These are phyloP conservation scores for Hystrix brachyura DNA, from an alignment of 2,113 vertebrate genomes.

Conservation along the genomic window DNA sequence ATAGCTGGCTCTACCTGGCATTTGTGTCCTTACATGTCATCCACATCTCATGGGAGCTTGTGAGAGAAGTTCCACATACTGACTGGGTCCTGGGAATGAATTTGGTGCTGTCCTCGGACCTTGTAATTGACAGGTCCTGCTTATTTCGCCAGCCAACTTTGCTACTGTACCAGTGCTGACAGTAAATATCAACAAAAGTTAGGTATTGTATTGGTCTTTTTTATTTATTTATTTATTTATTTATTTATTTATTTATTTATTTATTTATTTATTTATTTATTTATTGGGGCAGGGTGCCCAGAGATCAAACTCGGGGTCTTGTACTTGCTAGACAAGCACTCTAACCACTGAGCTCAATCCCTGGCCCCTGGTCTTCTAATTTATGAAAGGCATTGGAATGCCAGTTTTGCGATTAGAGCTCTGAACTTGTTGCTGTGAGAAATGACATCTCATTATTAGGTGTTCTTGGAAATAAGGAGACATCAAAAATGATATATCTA, in stretches of 20 bases:
- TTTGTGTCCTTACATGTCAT: not conserved
- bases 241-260: no score
- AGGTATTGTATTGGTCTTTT: not conserved
- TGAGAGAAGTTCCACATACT: not conserved
- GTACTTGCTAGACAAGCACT: no score
- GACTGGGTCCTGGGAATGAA: not conserved
- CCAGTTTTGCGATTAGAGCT: constrained; percentile 49
- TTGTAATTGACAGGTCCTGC: not conserved
- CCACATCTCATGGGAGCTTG: not conserved
- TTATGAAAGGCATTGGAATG: constrained; percentile 20
- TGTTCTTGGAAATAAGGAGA: constrained; percentile 48
- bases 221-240: no score
- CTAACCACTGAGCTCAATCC: no score
- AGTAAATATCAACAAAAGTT: not conserved
- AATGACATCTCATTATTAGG: constrained; percentile 1
- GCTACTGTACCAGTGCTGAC: not conserved
- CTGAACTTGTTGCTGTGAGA: constrained; percentile 18
- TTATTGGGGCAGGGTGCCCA: no score
- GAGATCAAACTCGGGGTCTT: no score
- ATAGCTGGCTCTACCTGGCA: not conserved
- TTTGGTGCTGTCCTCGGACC: not conserved
- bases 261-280: no score
- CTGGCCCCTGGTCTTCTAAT: not conserved
- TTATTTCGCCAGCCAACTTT: not conserved
- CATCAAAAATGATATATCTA: not conserved